Conservation (phyloP, 2,888 invertebrate genomes). For the Papilio demoleus region DNA sequence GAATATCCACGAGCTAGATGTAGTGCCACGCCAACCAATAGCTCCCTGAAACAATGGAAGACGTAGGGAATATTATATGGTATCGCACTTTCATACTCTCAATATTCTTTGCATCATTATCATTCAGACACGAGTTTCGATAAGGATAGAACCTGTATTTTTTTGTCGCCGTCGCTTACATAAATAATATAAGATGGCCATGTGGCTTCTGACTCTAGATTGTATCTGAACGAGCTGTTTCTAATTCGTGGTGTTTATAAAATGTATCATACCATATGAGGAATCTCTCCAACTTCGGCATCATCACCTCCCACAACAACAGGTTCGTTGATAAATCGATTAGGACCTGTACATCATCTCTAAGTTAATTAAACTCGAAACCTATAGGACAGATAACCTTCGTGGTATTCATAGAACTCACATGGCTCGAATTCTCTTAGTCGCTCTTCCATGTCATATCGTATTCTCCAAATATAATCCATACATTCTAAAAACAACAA, state of each 20-base stretch:
- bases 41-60: constrained; percentile 45
- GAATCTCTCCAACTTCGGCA: constrained; percentile 45
- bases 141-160: too few relatives aligned
- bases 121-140: too few relatives aligned
- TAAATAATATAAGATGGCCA: too few relatives aligned
- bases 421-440: not conserved
- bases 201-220: too few relatives aligned
- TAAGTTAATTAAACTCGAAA: not conserved
- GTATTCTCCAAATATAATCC: constrained; percentile 26
- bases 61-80: not conserved
- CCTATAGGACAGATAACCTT: not conserved
- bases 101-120: too few relatives aligned
- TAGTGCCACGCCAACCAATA: constrained; percentile 48
- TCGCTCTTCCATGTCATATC: not conserved
- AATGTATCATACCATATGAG: constrained; percentile 47
- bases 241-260: not conserved
- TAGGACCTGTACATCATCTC: constrained; percentile 2
- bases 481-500: constrained; percentile 25
- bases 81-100: too few relatives aligned
- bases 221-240: not conserved
- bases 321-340: not conserved
- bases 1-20: constrained; percentile 45
- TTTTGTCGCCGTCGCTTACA: too few relatives aligned
- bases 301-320: constrained; percentile 15
- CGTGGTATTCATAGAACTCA: not conserved